Conservation (phyloP, 2,888 invertebrate species). For the Stenichneumon culpator region DNA sequence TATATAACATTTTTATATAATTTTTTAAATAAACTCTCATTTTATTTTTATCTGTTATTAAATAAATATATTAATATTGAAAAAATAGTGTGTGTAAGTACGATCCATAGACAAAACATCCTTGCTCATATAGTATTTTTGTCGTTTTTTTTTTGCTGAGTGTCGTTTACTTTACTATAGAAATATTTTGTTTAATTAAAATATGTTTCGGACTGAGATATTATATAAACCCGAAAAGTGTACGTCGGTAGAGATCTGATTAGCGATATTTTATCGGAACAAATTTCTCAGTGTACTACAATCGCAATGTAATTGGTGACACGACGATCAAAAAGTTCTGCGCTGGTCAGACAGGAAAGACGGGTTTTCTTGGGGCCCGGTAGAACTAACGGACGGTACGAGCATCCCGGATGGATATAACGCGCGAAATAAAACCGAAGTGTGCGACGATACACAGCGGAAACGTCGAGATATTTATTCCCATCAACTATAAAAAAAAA, state of each 20-base stretch:
- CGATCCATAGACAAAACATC: no score
- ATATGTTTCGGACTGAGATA: background rate
- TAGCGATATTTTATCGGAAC: background rate
- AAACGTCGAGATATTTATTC: background rate
- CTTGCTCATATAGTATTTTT: background rate
- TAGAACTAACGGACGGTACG: constrained; percentile 38
- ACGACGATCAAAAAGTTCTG: constrained; percentile 24
- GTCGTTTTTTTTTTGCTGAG: background rate
- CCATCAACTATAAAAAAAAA: background rate
- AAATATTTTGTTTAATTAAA: background rate
- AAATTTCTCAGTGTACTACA: background rate
- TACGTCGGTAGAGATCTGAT: background rate
- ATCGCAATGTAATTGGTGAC: constrained; percentile 36
- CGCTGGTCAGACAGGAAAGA: constrained; percentile 35
- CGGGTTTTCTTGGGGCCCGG: constrained; percentile 24
- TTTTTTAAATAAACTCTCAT: no score
- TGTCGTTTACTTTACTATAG: background rate
- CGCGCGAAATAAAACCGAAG: constrained; percentile 28
- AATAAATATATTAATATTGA: background rate
- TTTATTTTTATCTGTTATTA: background rate
- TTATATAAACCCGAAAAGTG: background rate
- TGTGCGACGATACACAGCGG: constrained; percentile 9
- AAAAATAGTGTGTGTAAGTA: background rate
- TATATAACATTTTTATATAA: background rate
- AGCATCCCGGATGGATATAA: constrained; percentile 15